Base-by-base conservation (phyloP, 1,140 invertebrate genomes). In the Trachymyrmex septentrionalis region DNA sequence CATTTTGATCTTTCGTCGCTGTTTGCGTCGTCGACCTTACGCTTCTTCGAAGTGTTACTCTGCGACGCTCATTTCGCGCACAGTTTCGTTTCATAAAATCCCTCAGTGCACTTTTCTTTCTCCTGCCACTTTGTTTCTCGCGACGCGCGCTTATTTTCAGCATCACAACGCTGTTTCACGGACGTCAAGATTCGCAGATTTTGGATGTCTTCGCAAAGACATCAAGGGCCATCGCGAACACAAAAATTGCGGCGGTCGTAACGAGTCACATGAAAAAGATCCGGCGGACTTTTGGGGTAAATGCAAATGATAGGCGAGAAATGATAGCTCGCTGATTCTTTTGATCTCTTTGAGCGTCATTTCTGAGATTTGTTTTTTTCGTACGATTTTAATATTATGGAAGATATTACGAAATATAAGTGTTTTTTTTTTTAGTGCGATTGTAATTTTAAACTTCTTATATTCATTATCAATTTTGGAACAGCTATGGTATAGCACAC, bases 71-170 rank as follows among this genome's bases (percentile, higher is more conserved):
- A 19, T 78, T 84, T 57, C 50, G 72, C 9, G 53, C 57, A 71
- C 73, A 38, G 53, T 78, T 86, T 86, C 59, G 48, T 21, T 64
- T 77, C 87, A 55, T 80, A 88, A 86, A 89, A 66, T 78, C 69
- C 66, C 50, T 67, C 66, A 12, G 5, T 34, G 21, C n/a, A 1
- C 14, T 64, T 85, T 86, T 21, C 30, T 64, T 34, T 21, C 34
- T 30, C 21, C 16, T 53, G 10, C 4, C 6, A 27, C 50, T 69
- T 55, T 19, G 27, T 67, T 67, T 69, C 63, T 69, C 48, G 48
- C 44, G 14, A 78, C 38, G 19, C 59, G 24, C n/a, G 10, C 21
- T 69, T 69, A 80, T 69, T 80, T 80, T 80, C 48, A 64, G 48
- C 48, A 38, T 9, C 19, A 24, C 19, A 24, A 66, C 48, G 19